Evolutionary conservation across 2,888 invertebrate genomes (phyloP), one percentile per base, ranked within the genome.

Genomic region (Ophraella communa): DNA sequence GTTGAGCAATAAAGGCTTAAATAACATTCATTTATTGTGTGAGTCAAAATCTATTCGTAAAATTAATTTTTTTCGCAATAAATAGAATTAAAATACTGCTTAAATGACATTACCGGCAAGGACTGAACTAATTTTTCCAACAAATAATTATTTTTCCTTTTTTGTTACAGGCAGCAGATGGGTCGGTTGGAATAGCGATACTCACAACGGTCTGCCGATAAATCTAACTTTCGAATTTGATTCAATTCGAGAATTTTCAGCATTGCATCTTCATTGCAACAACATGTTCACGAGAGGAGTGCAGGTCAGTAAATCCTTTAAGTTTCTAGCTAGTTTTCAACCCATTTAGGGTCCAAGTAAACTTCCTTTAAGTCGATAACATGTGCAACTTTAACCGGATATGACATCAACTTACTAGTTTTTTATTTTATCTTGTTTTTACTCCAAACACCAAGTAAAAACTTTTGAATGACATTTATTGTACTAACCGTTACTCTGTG

Each of bases 151-250:
- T 39, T 14, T 17, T 17, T 5, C 7, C 14, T 39, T 1, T 42
- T 47, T 56, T 51, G 68, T 79, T 81, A 57, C 78, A 88, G 88
- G 88, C 33, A 86, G 86, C 47, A 85, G 88, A 53, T 96, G 96
- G 96, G 89, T 96, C 3, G 96, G 95, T 23, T 96, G 96, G 96
- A 89, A 88, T 77, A 89, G 90, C 74, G 85, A 88, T 5, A 86
- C 88, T 69, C 75, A 78, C 58, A 76, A 75, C 39, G 81, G 85
- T 2, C 86, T 88, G 54, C 88, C 88, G 51, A 84, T 95, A 7
- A 89, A 91, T 74, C 85, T 96, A 45, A 85, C 88, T 1, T 94
- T 96, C 81, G 92, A 93, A 80, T 96, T 96, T 80, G 90, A 89
- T 70, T 85, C 86, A 56, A 85, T 90, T 1, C 85, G 93, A 20